These are phyloP conservation scores for Troglohyphantes excavatus DNA, from an alignment of 2,888 invertebrate species.

Conservation along the genomic window DNA sequence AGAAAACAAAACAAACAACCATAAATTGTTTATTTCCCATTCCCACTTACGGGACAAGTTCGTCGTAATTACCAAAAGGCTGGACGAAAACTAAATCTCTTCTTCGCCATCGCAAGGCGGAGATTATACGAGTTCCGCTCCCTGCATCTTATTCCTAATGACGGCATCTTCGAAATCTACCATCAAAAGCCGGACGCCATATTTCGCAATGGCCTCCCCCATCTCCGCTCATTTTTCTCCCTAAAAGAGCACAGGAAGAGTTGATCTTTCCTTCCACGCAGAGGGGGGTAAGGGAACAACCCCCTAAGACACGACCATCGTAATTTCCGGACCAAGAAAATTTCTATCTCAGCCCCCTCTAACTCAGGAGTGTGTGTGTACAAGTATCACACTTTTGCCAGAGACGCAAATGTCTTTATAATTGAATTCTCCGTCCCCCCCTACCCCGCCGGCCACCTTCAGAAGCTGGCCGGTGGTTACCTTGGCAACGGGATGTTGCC, in stretches of 20 bases:
- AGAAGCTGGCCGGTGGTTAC: conserved; percentile 67
- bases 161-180: conserved; percentile 59
- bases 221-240: conserved; percentile 61
- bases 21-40: conserved; percentile 15
- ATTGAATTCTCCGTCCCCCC: conserved; percentile 72
- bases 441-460: conserved; percentile 21
- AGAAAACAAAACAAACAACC: background rate
- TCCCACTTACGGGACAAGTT: background rate
- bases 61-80: background rate
- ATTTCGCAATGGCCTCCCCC: conserved; percentile 62
- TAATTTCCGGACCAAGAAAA: conserved; percentile 78
- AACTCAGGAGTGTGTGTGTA: conserved; percentile 22
- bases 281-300: conserved; percentile 32
- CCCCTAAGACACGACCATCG: conserved; percentile 74
- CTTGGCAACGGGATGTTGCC: conserved; percentile 74
- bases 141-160: conserved; percentile 54
- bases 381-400: conserved; percentile 78
- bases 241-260: conserved; percentile 68
- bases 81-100: conserved; percentile 32
- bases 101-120: conserved; percentile 10
- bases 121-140: conserved; percentile 55
- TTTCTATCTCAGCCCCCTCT: conserved; percentile 57
- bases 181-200: conserved; percentile 72
- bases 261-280: conserved; percentile 60
- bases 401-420: conserved; percentile 77